Conservation (phyloP, 2,888 invertebrate species). For the Pediacus dermestoides region DNA sequence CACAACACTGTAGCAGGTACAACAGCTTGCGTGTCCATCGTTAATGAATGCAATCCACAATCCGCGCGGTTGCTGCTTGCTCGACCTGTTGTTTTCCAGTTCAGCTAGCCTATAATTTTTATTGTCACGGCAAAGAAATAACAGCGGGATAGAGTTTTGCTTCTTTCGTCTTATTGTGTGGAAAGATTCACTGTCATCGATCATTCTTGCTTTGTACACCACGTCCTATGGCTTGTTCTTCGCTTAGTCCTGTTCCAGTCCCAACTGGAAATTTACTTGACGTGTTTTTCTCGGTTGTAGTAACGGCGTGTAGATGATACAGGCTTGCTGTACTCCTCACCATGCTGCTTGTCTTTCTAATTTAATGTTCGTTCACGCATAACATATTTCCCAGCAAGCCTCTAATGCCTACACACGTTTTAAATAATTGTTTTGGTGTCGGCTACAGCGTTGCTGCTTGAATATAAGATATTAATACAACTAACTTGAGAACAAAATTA, state of each 20-base stretch:
- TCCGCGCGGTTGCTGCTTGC: conserved; percentile 46
- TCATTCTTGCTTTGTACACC: conserved; percentile 28
- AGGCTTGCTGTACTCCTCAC: conserved; percentile 36
- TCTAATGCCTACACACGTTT: conserved; percentile 45
- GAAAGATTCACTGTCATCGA: conserved; percentile 46
- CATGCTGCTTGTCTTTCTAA: conserved; percentile 45
- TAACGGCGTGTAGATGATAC: conserved; percentile 31
- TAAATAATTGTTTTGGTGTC: conserved; percentile 44
- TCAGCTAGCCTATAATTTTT: conserved; percentile 61
- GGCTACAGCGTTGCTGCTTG: conserved; percentile 19
- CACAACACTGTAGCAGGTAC: conserved; percentile 21
- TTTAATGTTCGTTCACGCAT: conserved; percentile 46
- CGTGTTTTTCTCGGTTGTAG: conserved; percentile 10
- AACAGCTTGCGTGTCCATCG: conserved; percentile 52
- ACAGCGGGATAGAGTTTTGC: conserved; percentile 53
- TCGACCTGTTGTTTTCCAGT: conserved; percentile 60
- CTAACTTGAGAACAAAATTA: conserved; percentile 3
- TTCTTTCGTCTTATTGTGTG: conserved; percentile 42
- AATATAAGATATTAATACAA: conserved; percentile 8
- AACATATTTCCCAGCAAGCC: conserved; percentile 44
- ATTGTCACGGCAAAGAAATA: conserved; percentile 58
- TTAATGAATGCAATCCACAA: conserved; percentile 61
- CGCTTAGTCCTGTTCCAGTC: conserved; percentile 10
- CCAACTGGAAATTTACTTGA: conserved; percentile 8
- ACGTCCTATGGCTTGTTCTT: conserved; percentile 6